Conservation (phyloP, 2,888 invertebrate genomes). For the Aplocera efformata region DNA sequence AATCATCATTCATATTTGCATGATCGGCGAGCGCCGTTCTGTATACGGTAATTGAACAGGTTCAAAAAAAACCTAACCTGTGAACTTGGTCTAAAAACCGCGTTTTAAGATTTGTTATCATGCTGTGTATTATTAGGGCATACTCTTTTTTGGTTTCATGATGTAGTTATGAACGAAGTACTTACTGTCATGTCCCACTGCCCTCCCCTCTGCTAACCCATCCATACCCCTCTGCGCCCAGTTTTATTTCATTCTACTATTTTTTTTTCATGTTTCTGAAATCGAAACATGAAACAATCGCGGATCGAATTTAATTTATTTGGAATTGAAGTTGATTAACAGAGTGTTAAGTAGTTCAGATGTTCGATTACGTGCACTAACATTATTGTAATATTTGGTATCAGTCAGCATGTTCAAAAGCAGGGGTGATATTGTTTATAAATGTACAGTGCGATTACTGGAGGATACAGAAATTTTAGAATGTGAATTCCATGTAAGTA, state of each 20-base stretch:
- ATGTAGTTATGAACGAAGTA: too few species aligned
- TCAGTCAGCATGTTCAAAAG: constrained; percentile 78
- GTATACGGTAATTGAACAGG: too few species aligned
- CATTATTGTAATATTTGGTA: constrained; percentile 8
- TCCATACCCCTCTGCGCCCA: constrained; percentile 19
- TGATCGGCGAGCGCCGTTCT: too few species aligned
- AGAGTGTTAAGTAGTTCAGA: constrained; percentile 32
- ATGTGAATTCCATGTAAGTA: constrained; percentile 90
- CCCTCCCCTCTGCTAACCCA: too few species aligned
- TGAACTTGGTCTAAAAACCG: too few species aligned
- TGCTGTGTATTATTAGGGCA: too few species aligned
- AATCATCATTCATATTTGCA: too few species aligned
- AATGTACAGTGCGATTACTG: constrained; percentile 92
- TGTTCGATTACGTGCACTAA: constrained; percentile 28
- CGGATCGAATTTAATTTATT: constrained; percentile 32
- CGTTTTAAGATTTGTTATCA: too few species aligned
- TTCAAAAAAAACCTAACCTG: too few species aligned
- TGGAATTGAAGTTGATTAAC: constrained; percentile 31
- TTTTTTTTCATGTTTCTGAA: constrained; percentile 26
- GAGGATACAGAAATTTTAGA: constrained; percentile 95
- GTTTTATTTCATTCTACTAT: constrained; percentile 7
- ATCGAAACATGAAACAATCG: constrained; percentile 48
- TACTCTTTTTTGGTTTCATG: too few species aligned
- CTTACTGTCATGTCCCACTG: too few species aligned
- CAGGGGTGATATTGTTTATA: constrained; percentile 90